phyloP scores from a whole-genome alignment of 2,797 vertebrate genomes.

The Odontamblyopus lacepedii region DNA sequence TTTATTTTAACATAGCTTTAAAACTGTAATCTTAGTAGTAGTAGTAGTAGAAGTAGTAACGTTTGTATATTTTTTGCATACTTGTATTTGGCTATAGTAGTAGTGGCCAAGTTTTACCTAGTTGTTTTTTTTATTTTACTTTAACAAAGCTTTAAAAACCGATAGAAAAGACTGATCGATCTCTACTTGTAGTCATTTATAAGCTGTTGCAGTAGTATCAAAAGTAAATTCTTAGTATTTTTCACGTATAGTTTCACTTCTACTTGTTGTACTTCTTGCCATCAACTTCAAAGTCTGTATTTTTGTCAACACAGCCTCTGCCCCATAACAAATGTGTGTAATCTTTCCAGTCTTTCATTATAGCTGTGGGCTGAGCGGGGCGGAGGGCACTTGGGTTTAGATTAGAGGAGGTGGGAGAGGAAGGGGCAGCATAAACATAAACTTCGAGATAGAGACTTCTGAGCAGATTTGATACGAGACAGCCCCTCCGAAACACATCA shows the following conservation, averaged over 20 bases:
- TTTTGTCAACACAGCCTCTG: constrained; percentile 40
- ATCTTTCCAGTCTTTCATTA: constrained; percentile 57
- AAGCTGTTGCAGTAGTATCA: background rate
- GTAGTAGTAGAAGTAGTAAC: too few relatives aligned
- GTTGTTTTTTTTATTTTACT: too few relatives aligned
- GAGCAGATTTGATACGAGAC: constrained; percentile 53
- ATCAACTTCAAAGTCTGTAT: constrained; percentile 53
- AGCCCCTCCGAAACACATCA: background rate
- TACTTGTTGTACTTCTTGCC: constrained; percentile 26
- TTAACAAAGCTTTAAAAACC: too few relatives aligned
- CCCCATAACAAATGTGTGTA: constrained; percentile 51
- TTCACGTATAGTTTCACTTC: background rate
- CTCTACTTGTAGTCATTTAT: background rate
- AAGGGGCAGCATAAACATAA: constrained; percentile 65
- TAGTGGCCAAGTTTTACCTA: too few relatives aligned
- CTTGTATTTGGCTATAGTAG: too few relatives aligned
- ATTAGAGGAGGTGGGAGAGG: constrained; percentile 57
- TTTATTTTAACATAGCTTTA: too few relatives aligned
- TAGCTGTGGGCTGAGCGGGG: constrained; percentile 48
- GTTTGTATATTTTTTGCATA: too few relatives aligned
- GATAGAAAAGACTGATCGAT: background rate
- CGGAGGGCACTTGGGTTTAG: constrained; percentile 12
- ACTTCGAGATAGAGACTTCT: constrained; percentile 40
- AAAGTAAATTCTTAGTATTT: background rate
- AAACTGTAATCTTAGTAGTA: too few relatives aligned